phyloP scores from a whole-genome alignment of 2,888 invertebrate genomes.

The Unio delphinus region DNA sequence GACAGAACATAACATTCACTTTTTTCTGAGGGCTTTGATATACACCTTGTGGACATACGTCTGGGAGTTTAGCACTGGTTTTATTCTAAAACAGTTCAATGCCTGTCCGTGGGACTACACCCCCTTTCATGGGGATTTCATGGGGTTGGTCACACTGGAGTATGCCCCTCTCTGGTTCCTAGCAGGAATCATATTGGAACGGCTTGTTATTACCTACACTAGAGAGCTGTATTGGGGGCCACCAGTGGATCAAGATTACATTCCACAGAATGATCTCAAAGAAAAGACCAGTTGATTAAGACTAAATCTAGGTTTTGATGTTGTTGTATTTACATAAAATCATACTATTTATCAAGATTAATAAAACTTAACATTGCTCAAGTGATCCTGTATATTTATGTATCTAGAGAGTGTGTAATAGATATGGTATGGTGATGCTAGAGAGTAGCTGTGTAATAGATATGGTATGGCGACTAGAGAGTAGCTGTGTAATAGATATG shows the following conservation, averaged over 20 bases:
- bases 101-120: constrained; percentile 75
- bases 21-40: constrained; percentile 69
- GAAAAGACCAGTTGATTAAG: constrained; percentile 1
- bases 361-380: no score
- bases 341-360: no score
- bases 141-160: constrained; percentile 74
- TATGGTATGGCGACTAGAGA: no score
- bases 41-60: constrained; percentile 72
- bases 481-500: no score
- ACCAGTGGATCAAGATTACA: constrained; percentile 1
- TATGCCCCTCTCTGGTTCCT: constrained; percentile 74
- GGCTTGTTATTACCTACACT: constrained; percentile 54
- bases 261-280: constrained; percentile 15
- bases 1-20: constrained; percentile 59
- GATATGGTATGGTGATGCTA: no score
- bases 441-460: no score
- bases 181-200: constrained; percentile 57
- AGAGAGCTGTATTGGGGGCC: constrained; percentile 58
- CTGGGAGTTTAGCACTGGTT: constrained; percentile 74
- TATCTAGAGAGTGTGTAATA: no score
- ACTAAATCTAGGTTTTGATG: neutral
- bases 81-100: constrained; percentile 71
- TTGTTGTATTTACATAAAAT: neutral
- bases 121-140: constrained; percentile 72
- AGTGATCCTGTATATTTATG: no score